These are phyloP conservation scores for Tachuris rubrigastra DNA, from an alignment of 2,113 vertebrate genomes.

Conservation along the genomic window DNA sequence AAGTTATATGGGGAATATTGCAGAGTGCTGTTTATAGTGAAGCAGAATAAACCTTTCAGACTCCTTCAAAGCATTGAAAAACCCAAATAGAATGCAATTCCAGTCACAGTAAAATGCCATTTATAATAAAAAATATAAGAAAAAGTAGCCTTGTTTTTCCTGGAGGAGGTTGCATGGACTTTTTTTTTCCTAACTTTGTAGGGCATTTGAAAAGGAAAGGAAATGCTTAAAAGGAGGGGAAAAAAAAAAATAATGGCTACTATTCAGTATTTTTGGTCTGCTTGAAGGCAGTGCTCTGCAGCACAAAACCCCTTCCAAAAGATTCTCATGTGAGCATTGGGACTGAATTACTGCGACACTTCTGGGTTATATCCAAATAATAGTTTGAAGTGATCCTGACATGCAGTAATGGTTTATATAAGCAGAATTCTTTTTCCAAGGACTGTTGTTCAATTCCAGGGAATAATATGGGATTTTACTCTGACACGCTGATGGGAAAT, in stretches of 20 bases:
- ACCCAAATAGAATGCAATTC: background rate
- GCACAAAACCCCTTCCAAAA: conserved; percentile 26
- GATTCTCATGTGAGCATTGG: conserved; percentile 30
- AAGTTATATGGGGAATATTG: background rate
- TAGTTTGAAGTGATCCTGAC: conserved; percentile 56
- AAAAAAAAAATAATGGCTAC: background rate
- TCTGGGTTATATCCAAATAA: conserved; percentile 65
- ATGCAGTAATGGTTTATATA: conserved; percentile 40
- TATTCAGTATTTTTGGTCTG: conserved; percentile 18
- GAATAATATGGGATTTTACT: background rate
- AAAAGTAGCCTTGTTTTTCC: conserved; percentile 10
- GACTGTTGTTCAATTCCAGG: background rate
- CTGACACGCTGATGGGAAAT: background rate
- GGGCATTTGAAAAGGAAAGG: conserved; percentile 6
- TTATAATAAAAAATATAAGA: background rate
- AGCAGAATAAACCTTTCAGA: conserved; percentile 14
- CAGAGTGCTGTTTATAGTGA: background rate
- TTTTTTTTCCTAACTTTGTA: conserved; percentile 1
- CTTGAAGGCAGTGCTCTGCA: conserved; percentile 32
- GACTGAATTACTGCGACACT: conserved; percentile 64
- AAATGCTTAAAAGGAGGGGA: background rate
- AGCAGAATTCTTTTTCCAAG: conserved; percentile 35
- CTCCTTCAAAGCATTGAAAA: conserved; percentile 7
- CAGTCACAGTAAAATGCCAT: background rate
- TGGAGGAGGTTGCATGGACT: background rate